Evolutionary conservation across 2,797 vertebrate species (phyloP), one percentile per base, ranked within the genome.

Genomic region (Borostomias antarcticus): DNA sequence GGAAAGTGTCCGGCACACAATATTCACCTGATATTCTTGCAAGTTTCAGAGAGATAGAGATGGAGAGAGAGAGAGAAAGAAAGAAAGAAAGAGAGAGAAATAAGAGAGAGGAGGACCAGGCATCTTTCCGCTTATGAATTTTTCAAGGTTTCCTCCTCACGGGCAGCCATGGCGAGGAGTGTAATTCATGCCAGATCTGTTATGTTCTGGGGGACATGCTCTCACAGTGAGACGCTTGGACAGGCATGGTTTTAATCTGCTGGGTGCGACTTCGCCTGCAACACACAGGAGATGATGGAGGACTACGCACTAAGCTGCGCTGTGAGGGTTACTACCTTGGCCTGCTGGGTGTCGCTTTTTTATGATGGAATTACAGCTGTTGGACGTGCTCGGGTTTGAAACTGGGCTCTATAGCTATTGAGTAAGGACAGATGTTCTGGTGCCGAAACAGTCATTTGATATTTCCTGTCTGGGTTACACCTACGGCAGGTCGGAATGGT

Each of bases 101-200:
- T 17, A 54, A 13, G 26, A 52, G 25, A 37, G 59, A 59, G 19
- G 19, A 15, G 15, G 29, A 29, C 3, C 60, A 64, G 30, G 52
- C 13, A 57, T 64, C 64, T 77, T 64, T 68, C 51, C 23, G 15
- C 56, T 79, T 72, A 77, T 85, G 72, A 72, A 82, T 82, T 23
- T 79, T 78, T 83, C 73, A 82, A 28, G 23, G 28, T 59, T 40
- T 68, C 30, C n/a, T 37, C 50, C 32, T 15, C 19, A 8, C 29
- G 23, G 62, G 68, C 73, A 45, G 66, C 66, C 1, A 28, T 77
- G 72, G 4, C 43, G 30, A n/a, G 10, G 58, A 62, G 59, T 2
- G 40, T 51, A 57, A 77, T 33, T 70, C 64, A 62, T 40, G 63
- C 63, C 21, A 25, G 52, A 68, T 67, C 32, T 5, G 37, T 53